Evolutionary conservation across 2,888 invertebrate genomes (phyloP), one percentile per base, ranked within the genome.

Genomic region (Heliothis peltigera): DNA sequence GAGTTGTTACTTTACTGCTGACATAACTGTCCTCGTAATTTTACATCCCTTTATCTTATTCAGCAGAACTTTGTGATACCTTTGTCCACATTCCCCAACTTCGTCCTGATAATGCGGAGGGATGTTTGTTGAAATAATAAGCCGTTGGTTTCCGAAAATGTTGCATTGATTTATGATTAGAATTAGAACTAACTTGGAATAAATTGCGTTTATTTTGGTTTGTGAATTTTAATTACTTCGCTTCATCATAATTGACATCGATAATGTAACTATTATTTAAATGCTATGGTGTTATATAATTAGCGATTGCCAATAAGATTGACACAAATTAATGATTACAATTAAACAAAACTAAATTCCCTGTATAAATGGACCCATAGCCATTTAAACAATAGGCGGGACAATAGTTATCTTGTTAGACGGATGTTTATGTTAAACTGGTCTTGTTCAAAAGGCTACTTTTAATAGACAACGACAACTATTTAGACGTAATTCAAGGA

Each of bases 21-120:
- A 84, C 87, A 87, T 92, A 87, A 91, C 88, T 89, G 89, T 87
- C 86, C 86, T 89, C 89, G 89, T 92, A 90, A 92, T 92, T 91
- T 92, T 89, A 91, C 89, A 87, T 91, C 90, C 89, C 91, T 91
- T 92, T 93, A 92, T 92, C 92, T 91, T 86, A 87, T 91, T 90
- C 87, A 89, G 86, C 89, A 88, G 87, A 89, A 92, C 87, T 92
- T 91, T 85, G 84, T 87, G 89, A 90, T 91, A 91, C 89, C 91
- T 92, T 91, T 85, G 86, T 84, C 81, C 82, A 76, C 85, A 84
- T 84, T 84, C 71, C 73, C 75, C 70, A 86, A 87, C 84, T 90
- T 86, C 65, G 70, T 70, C 63, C 80, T 82, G 89, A 89, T 90
- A 89, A 84, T 81, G 76, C 81, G 83, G 83, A 79, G 77, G 84